Base-by-base conservation (phyloP, 2,797 vertebrate species). In the Gymnothorax reevesii region DNA sequence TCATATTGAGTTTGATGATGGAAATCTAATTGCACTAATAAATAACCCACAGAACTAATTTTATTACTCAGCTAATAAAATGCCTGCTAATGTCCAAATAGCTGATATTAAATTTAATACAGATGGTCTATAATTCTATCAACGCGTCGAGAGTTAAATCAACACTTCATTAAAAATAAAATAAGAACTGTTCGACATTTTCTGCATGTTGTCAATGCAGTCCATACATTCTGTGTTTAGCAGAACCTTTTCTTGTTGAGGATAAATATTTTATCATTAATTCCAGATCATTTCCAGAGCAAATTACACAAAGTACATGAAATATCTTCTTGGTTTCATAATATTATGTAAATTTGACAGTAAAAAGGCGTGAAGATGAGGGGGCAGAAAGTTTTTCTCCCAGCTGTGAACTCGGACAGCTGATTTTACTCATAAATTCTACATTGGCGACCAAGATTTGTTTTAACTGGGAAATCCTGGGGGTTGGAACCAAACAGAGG, bases 201-300 rank as follows among this genome's bases (percentile, higher is more conserved):
- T 77, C 27, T 49, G 17, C n/a, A 52, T 79, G 49, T 80, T 49
- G 55, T 20, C 49, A 5, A 77, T 22, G 4, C 4, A 22, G 52
- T 55, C 77, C 22, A 80, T 54, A 80, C 20, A 80, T 1, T 8
- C 20, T 22, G 17, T 22, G 25, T 42, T 3, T 52, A 55, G 15
- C 17, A 80, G 77, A 54, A 52, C 6, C 20, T 80, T 55, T 80
- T 55, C 8, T 54, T 55, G 7, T 22, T 80, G 8, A 55, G 77
- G n/a, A 80, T 17, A 80, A 80, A 54, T 80, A 80, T 55, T 80
- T 54, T 22, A 57, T 55, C 42, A 75, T 85, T 59, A n/a, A 17
- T 42, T 75, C 49, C 3, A 20, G 42, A 22, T 77, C 7, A 55
- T 80, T 80, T 80, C 52, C 52, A 54, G 6, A 80, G 49, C 17